Base-by-base conservation (phyloP, 1,140 invertebrate genomes). In the Psilanteris sp. region DNA sequence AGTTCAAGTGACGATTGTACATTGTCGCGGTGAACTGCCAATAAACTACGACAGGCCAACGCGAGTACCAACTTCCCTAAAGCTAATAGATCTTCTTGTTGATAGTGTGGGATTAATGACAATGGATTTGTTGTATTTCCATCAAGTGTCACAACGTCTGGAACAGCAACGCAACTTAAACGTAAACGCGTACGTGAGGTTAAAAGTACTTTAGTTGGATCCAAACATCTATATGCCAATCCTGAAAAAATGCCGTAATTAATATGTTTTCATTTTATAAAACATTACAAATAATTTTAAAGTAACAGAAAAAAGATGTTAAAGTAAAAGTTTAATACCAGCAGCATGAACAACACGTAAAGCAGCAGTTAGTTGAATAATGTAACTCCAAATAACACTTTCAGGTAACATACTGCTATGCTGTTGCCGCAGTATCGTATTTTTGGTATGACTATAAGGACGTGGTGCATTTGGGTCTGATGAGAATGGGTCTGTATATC, bases 351-450 rank as follows among this genome's bases (percentile, higher is more conserved):
- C 96, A 36, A 94, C 92, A 29, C 97, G 90, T 32, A 99, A 89
- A 2, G 96, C 97, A n/a, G 96, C 96, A 24, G 96, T 98, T 34
- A 99, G 89, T 88, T 99, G 97, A 77, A 99, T 96, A 14, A 99
- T 93, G 70, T 98, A 97, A 67, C 94, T 95, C 97, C 98, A 99
- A 61, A 99, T 93, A 27, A 96, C 91, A 55, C 93, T 93, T 85
- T 99, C 98, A 0, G 97, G 94, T 48, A 99, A 89, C 87, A 95
- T 91, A 89, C 90, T 82, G 90, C 90, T 87, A 88, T 94, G 89
- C 86, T 93, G 88, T 87, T 94, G 91, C 81, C 91, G 81, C 3
- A 94, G 86, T 72, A 94, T 90, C 6, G 92, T 91, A 85, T 94
- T 96, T 88, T 95, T 95, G 87, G 94, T 94, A 84, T 96, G 94